Conservation (phyloP, 2,113 vertebrate species). For the Cyphomyrus discorhynchus region DNA sequence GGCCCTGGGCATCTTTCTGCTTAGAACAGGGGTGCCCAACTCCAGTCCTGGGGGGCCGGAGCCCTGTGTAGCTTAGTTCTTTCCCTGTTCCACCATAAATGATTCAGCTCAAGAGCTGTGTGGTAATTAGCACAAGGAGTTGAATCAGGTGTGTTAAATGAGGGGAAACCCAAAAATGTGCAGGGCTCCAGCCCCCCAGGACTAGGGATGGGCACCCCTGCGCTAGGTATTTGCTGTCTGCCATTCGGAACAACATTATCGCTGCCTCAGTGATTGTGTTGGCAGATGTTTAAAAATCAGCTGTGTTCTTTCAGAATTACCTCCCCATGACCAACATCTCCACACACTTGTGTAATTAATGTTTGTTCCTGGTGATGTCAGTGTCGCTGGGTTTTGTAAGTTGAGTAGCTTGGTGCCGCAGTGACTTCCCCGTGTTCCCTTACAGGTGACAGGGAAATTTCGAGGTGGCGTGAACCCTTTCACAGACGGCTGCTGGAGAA, state of each 20-base stretch:
- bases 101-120: no score
- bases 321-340: background rate
- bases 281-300: background rate
- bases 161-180: no score
- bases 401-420: background rate
- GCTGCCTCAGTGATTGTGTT: background rate
- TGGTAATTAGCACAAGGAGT: no score
- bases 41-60: no score
- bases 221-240: background rate
- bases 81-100: no score
- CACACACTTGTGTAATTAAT: background rate
- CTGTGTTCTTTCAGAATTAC: background rate
- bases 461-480: conserved; percentile 92
- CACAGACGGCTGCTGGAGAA: conserved; percentile 89
- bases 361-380: background rate
- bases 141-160: no score
- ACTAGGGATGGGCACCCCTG: no score
- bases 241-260: background rate
- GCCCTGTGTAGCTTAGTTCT: no score
- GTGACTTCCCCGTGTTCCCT: background rate
- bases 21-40: background rate
- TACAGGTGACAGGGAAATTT: conserved; percentile 92
- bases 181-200: no score
- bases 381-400: background rate
- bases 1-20: background rate